phyloP scores from a whole-genome alignment of 2,113 vertebrate species.

The Engystomops pustulosus region DNA sequence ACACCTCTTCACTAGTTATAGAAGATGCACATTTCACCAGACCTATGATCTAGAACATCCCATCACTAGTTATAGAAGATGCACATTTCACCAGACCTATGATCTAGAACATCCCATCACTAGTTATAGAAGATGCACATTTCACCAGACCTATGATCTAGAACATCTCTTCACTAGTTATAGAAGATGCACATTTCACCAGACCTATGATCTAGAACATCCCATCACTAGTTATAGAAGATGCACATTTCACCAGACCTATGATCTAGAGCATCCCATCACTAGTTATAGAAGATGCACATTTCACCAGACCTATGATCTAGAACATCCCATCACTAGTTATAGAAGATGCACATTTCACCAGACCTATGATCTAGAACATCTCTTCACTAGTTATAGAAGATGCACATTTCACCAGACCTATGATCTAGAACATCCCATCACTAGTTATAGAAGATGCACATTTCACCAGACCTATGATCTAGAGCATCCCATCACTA shows the following conservation, averaged over 20 bases:
- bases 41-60: neutral
- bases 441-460: no score
- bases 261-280: neutral
- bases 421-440: neutral
- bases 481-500: neutral
- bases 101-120: neutral
- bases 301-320: neutral
- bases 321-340: neutral
- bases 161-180: neutral
- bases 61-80: neutral
- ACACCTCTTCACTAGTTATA: slow-evolving; percentile 2
- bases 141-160: neutral
- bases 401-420: neutral
- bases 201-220: neutral
- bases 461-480: neutral
- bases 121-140: no score
- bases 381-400: neutral
- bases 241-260: neutral
- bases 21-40: no score
- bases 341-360: no score
- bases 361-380: neutral
- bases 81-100: neutral
- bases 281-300: no score
- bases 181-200: no score
- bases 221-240: neutral